Evolutionary conservation across 2,113 vertebrate genomes (phyloP).

Genomic region (Pterocles orientalis): DNA sequence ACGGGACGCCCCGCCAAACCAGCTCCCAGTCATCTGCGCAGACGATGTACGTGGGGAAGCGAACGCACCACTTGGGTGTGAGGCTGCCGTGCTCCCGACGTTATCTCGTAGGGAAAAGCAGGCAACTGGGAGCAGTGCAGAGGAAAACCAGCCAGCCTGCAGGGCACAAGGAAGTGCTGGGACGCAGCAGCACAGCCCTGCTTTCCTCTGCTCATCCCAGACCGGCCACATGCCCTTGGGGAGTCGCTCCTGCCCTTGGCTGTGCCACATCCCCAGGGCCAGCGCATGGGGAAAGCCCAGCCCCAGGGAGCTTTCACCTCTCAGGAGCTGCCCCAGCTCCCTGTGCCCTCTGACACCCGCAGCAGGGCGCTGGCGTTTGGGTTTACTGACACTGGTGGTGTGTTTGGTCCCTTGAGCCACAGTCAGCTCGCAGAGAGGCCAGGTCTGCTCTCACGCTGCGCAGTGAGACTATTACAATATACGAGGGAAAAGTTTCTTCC

Average conservation of each 20-base stretch:
- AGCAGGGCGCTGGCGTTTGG: background rate
- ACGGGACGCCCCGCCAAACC: background rate
- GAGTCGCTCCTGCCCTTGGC: background rate
- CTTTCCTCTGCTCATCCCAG: background rate
- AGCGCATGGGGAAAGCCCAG: background rate
- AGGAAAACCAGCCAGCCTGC: fast-evolving
- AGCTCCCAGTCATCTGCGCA: fast-evolving
- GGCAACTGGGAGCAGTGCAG: background rate
- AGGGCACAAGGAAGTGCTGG: background rate
- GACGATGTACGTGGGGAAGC: fast-evolving
- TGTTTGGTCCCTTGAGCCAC: background rate
- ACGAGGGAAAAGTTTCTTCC: background rate
- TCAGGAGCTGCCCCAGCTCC: background rate
- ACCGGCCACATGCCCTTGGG: fast-evolving
- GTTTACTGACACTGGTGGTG: background rate
- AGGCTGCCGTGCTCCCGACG: background rate
- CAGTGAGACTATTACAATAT: background rate
- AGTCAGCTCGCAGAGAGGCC: background rate
- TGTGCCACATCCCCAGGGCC: background rate
- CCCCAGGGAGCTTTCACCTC: background rate
- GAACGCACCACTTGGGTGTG: fast-evolving
- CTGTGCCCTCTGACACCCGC: background rate
- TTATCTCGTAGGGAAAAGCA: background rate
- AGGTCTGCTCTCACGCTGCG: fast-evolving
- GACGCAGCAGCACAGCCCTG: background rate